Base-by-base conservation (phyloP, 2,888 invertebrate genomes). In the Lasioglossum figueresi region DNA sequence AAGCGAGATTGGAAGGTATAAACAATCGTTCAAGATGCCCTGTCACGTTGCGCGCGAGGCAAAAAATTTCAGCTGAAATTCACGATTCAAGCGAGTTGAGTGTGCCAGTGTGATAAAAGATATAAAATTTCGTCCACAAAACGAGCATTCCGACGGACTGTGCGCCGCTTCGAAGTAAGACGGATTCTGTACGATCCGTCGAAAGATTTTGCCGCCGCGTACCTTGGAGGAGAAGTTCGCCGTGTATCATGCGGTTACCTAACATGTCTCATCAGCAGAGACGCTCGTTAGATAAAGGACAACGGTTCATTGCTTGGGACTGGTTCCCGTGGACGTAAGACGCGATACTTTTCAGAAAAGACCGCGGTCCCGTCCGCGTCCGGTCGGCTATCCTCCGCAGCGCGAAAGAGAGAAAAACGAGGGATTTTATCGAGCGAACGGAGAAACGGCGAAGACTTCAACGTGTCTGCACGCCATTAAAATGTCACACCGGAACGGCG, bases 381-480 rank as follows among this genome's bases (percentile, higher is more conserved):
- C 71, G 52, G 45, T 23, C 71, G 52, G 52, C 43, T 63, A 75
- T 63, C 34, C 66, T 52, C 66, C 66, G 48, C 23, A 8, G 37
- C 23, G 72, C 73, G 59, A 76, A 79, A 72, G 37, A 31, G 68
- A 78, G 70, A 56, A 76, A 79, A 77, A 76, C 76, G 80, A 77
- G 63, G 37, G 80, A 79, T 79, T 56, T 82, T 88, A 89, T 89
- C 79, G 83, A 89, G 66, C 80, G 77, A 19, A 63, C 77, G 80
- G 27, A 78, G 79, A 70, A 83, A 88, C 80, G 84, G 84, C 71
- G 88, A 85, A 82, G 84, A 87, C 83, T 87, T 87, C 83, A 59
- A 83, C 90, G 85, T 85, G 89, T 89, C 87, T 80, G 86, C 90
- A 87, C 80, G 82, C 88, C 80, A 90, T 88, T 90, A 90, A 89